Percentiles rank a stretch among this genome's conserved stretches.
phyloP scores from a whole-genome alignment of 2,797 vertebrate genomes.

The Carduelis carduelis region DNA sequence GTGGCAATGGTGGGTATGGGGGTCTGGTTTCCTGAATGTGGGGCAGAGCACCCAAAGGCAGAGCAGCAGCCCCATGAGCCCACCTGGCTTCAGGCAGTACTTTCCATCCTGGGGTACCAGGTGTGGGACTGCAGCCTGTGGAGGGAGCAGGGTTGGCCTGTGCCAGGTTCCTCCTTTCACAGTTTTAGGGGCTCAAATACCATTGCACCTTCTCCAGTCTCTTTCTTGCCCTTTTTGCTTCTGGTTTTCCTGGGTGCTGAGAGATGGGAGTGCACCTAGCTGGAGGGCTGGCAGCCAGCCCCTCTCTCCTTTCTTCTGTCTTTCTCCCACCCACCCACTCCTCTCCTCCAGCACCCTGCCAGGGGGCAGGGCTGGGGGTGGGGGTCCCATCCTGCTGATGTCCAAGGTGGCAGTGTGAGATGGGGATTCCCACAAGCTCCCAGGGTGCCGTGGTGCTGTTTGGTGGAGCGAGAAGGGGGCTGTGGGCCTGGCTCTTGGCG shows the following conservation, averaged over 20 bases:
- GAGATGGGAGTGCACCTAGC: constrained; percentile 14
- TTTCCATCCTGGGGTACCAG: background rate
- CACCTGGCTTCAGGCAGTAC: background rate
- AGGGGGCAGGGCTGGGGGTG: background rate
- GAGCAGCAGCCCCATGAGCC: background rate
- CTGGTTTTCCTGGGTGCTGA: constrained; percentile 47
- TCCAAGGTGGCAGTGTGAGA: background rate
- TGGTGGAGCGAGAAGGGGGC: constrained; percentile 50
- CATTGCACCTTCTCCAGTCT: constrained; percentile 14
- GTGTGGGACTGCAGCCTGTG: background rate
- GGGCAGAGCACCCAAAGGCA: background rate
- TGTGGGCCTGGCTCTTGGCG: background rate
- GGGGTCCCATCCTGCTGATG: background rate
- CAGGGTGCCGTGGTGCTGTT: background rate
- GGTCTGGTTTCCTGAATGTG: background rate
- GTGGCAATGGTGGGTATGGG: background rate
- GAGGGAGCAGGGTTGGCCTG: background rate
- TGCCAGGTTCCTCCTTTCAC: background rate
- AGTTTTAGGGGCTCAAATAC: background rate
- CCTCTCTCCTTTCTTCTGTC: constrained; percentile 61
- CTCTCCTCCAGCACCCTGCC: constrained; percentile 5
- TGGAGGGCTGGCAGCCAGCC: constrained; percentile 38
- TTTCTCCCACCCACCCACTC: constrained; percentile 42
- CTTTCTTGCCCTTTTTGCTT: constrained; percentile 48
- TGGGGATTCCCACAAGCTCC: background rate